Evolutionary conservation across 1,140 invertebrate genomes (phyloP).

Genomic region (Rhizoglyphus robini): DNA sequence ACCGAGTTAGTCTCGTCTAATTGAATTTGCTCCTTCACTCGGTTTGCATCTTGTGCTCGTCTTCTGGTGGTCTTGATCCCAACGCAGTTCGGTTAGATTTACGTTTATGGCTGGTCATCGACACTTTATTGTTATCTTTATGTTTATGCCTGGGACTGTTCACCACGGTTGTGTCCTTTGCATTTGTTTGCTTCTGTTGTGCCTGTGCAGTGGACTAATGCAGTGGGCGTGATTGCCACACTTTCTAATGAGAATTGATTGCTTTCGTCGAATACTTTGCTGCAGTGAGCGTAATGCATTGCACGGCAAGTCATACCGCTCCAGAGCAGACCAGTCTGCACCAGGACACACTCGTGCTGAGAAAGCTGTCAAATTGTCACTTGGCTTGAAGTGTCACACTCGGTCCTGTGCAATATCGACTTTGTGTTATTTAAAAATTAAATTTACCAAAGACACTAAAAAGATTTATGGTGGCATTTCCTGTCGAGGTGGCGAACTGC

Average conservation of each 20-base stretch:
- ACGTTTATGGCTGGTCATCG: background rate
- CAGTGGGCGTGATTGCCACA: slow-evolving; percentile 3
- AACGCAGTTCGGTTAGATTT: background rate
- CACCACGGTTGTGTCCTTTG: too few relatives aligned
- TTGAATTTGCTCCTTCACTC: slow-evolving; percentile 2
- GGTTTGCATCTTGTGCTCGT: background rate
- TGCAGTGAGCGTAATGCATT: background rate
- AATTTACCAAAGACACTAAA: background rate
- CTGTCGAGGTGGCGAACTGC: too few relatives aligned
- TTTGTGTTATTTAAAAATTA: background rate
- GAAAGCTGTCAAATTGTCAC: background rate
- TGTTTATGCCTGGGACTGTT: too few relatives aligned
- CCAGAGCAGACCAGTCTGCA: too few relatives aligned
- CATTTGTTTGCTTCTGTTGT: too few relatives aligned
- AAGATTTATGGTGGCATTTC: background rate
- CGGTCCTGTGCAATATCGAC: background rate
- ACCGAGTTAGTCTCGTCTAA: background rate
- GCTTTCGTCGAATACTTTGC: background rate
- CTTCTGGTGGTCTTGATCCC: background rate
- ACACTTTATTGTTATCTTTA: background rate
- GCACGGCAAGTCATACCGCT: too few relatives aligned
- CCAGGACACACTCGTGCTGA: too few relatives aligned
- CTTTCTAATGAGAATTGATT: slow-evolving; percentile 10
- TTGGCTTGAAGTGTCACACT: background rate
- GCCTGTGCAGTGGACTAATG: too few relatives aligned